Evolutionary conservation across 2,888 invertebrate genomes (phyloP), one percentile per base, ranked within the genome.

Genomic region (Theristus sp.): DNA sequence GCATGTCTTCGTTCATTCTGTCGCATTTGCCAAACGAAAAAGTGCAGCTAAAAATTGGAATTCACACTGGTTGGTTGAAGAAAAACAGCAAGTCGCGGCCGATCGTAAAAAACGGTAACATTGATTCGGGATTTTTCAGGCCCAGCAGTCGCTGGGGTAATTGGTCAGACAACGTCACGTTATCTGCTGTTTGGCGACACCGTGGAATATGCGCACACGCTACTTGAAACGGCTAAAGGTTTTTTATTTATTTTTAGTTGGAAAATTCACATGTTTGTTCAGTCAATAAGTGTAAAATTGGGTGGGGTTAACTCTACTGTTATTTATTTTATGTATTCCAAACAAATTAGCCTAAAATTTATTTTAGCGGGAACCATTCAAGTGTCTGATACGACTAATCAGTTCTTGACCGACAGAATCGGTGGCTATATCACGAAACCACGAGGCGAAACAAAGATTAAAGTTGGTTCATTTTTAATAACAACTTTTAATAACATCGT

Each of bases 371-470:
- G 53, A 1, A 56, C 59, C 25, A 65, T 65, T 24, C 65, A 65
- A 58, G 38, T 65, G 3, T 65, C 65, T 1, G 61, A 55, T 24
- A 38, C 28, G 26, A 60, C 64, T 6, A 64, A 66, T 29, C 24
- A 31, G 17, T 65, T 54, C 46, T 46, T 65, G 28, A 65, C 65
- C 10, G 62, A 66, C 26, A 52, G 58, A 17, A 62, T 65, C 46
- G 65, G 65, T 25, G 66, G 65, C 24, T 69, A 66, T 57, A 60
- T 61, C 6, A 70, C 69, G n/a, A 67, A 67, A 54, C 47, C 62
- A n/a, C 61, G 70, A 60, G 69, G 70, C 25, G 69, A 68, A 62
- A 65, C 68, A 22, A 66, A 68, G 20, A 63, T 69, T 52, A 70
- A 70, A 62, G 69, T 65, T 13, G 38, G 10, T n/a, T n/a, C n/a